Conservation (phyloP, 2,797 vertebrate species). For the Amniataba percoides region DNA sequence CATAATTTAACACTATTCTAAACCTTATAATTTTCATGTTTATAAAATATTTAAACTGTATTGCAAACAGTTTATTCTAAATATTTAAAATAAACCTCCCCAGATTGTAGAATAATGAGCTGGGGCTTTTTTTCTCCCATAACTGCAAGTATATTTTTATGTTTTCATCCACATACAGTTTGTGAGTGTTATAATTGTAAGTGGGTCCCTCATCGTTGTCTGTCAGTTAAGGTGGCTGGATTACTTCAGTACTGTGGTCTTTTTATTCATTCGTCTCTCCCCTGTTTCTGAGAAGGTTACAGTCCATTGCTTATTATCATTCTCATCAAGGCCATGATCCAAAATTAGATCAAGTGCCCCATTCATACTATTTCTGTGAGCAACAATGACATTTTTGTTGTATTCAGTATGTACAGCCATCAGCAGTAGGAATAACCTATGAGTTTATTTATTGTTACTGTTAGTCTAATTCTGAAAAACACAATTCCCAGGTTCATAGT, state of each 20-base stretch:
- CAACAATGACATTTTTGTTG: background rate
- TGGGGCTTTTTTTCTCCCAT: background rate
- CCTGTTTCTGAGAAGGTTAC: background rate
- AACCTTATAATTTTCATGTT: background rate
- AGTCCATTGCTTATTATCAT: background rate
- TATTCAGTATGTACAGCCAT: background rate
- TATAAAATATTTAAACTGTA: too few species aligned
- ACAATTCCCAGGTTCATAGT: background rate
- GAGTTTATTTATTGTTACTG: slow-evolving; percentile 8
- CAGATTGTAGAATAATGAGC: background rate
- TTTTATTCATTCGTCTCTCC: background rate
- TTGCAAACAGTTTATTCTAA: too few species aligned
- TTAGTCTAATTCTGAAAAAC: background rate
- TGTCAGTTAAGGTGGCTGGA: background rate
- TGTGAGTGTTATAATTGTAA: background rate
- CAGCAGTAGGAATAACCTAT: background rate
- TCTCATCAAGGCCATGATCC: background rate
- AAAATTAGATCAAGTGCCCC: background rate
- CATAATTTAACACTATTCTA: background rate
- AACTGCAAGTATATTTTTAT: background rate
- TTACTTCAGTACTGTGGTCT: background rate
- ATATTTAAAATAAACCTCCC: too few species aligned
- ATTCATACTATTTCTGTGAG: background rate
- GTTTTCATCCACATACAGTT: background rate
- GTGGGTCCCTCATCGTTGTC: background rate